Base-by-base conservation (phyloP, 2,888 invertebrate species). In the Eristalis tenax region DNA sequence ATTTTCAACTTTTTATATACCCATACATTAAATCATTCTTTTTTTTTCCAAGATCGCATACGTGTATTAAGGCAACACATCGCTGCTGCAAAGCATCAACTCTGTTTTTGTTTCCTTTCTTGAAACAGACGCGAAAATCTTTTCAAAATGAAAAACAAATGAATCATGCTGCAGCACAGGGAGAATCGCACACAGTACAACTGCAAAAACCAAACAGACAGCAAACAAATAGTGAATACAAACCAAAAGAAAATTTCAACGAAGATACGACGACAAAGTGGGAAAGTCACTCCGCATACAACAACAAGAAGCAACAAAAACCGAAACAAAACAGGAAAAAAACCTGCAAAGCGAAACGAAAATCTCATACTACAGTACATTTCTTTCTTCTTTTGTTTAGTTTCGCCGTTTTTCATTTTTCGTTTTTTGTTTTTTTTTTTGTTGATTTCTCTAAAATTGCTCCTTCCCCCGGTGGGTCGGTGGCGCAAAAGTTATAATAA, bases 401-500 rank as follows among this genome's bases (percentile, higher is more conserved):
- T 18, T 35, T 40, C 22, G 35, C 18, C 35, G 28, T 38, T 66
- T 66, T 38, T 66, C 28, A 63, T 63, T 63, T 66, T 66, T 66
- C 15, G 28, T 38, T 28, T 23, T 66, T 59, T 35, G 23, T 32
- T 28, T 66, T 66, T 66, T 56, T 35, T 40, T 59, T 78, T 66
- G 65, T 79, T 71, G 79, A 73, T 73, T 80, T 69, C 73, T 71
- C 26, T 38, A 71, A 50, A 50, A 50, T 18, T 50, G 50, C 50
- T 50, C 50, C 50, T 50, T 50, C 18, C 18, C 50, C 18, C 50
- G 18, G 50, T n/a, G 8, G 18, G 50, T 18, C 50, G 18, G 50
- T 18, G 18, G 50, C 18, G 50, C 50, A 50, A n/a, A 50, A 50
- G 50, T 18, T 50, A 50, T 50, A 50, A 50, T 50, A 50, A 50